Evolutionary conservation across 2,888 invertebrate genomes (phyloP).

Genomic region (Drosophila picticornis): DNA sequence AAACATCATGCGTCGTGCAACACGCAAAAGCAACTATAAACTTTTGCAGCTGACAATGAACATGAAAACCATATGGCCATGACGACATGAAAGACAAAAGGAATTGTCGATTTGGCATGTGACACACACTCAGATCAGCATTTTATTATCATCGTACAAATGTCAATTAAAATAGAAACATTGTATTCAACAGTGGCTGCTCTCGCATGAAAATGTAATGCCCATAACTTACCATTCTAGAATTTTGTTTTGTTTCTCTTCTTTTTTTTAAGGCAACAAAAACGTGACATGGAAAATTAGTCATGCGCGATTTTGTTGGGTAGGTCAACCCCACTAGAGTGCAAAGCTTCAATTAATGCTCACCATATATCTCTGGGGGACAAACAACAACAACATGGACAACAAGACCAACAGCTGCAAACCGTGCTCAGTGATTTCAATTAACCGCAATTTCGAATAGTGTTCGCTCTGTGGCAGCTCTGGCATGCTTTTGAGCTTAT

Average conservation of each 20-base stretch:
- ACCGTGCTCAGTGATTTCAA: conserved; percentile 78
- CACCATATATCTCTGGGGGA: conserved; percentile 39
- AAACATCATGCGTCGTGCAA: conserved; percentile 31
- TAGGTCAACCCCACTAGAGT: conserved; percentile 66
- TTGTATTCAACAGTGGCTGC: conserved; percentile 32
- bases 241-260: conserved; percentile 4
- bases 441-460: conserved; percentile 78
- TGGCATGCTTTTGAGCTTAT: conserved; percentile 49
- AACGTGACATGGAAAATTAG: conserved; percentile 69
- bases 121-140: conserved; percentile 60
- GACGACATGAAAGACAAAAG: conserved; percentile 34
- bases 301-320: conserved; percentile 68
- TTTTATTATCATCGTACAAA: conserved; percentile 69
- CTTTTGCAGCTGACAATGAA: conserved; percentile 59
- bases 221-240: neutral
- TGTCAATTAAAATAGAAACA: conserved; percentile 74
- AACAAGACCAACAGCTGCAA: conserved; percentile 43
- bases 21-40: conserved; percentile 42
- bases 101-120: conserved; percentile 64
- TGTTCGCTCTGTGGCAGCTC: conserved; percentile 37
- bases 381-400: conserved; percentile 25
- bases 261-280: conserved; percentile 23
- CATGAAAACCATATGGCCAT: conserved; percentile 56
- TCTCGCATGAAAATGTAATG: conserved; percentile 1
- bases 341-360: conserved; percentile 76